These are phyloP conservation scores for Brachymystax lenok DNA, from an alignment of 2,797 vertebrate genomes.

Conservation along the genomic window DNA sequence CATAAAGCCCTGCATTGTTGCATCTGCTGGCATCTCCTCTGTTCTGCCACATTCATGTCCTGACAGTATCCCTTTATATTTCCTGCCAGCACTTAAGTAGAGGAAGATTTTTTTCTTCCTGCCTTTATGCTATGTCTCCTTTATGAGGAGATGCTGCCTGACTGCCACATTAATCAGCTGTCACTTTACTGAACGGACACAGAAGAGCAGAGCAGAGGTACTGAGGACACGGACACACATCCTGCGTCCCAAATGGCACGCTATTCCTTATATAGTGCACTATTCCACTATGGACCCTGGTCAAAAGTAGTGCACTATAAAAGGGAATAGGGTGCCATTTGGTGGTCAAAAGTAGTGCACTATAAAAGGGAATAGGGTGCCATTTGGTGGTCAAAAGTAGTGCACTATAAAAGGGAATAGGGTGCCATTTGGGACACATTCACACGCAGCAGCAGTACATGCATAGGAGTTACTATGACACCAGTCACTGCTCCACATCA, in stretches of 20 bases:
- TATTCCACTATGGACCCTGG: not conserved
- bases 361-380: not conserved
- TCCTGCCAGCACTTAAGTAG: slow-evolving; percentile 72
- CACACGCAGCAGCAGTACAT: not conserved
- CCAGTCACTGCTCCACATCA: not conserved
- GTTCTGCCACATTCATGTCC: slow-evolving; percentile 67
- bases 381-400: not conserved
- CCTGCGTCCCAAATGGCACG: not conserved
- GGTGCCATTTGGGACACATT: not conserved
- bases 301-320: not conserved
- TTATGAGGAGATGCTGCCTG: slow-evolving; percentile 65
- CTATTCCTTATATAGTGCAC: not conserved
- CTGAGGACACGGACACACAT: slow-evolving; percentile 28
- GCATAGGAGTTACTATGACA: not conserved
- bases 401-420: not conserved
- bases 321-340: not conserved
- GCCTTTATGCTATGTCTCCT: slow-evolving; percentile 72
- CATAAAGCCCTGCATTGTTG: slow-evolving; percentile 77
- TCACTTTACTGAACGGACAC: slow-evolving; percentile 35
- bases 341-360: too few species aligned
- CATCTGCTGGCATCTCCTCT: slow-evolving; percentile 66
- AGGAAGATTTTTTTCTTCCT: slow-evolving; percentile 69
- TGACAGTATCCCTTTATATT: slow-evolving; percentile 77
- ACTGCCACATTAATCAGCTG: slow-evolving; percentile 62
- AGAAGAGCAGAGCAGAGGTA: not conserved